Conservation (phyloP, 2,888 invertebrate genomes). For the Hydropsyche betteni region DNA sequence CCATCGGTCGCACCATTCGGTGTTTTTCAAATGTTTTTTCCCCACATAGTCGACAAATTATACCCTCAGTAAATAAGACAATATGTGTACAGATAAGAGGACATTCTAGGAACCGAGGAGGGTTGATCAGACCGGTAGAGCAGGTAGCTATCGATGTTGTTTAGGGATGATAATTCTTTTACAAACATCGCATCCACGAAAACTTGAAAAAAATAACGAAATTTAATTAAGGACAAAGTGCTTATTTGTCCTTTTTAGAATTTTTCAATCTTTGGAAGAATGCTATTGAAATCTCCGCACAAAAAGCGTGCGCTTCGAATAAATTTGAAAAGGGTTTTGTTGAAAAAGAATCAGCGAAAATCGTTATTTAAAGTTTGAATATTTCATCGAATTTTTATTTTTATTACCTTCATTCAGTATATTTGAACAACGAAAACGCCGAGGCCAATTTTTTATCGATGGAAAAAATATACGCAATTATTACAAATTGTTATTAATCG, state of each 20-base stretch:
- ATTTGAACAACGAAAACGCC: neutral
- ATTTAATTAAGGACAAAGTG: conserved; percentile 1
- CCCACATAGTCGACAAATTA: conserved; percentile 41
- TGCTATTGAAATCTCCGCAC: neutral
- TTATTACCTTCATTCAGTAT: neutral
- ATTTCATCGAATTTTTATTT: neutral
- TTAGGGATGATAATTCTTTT: conserved; percentile 24
- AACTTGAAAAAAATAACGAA: neutral
- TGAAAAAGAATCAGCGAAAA: conserved; percentile 8
- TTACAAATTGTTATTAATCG: conserved; percentile 25
- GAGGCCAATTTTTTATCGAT: neutral
- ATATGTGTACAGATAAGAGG: conserved; percentile 47
- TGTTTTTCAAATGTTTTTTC: conserved; percentile 18
- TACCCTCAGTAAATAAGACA: conserved; percentile 48
- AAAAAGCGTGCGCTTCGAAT: conserved; percentile 1
- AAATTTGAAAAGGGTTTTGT: conserved; percentile 2
- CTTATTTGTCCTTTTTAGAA: neutral
- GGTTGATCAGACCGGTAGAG: conserved; percentile 12
- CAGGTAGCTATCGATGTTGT: conserved; percentile 24
- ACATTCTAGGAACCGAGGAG: conserved; percentile 24
- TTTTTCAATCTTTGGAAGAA: neutral
- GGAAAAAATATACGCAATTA: conserved; percentile 6
- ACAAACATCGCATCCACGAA: conserved; percentile 12
- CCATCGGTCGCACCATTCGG: neutral
- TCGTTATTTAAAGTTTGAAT: neutral